Evolutionary conservation across 2,113 vertebrate genomes (phyloP).

Genomic region (Electrona antarctica): DNA sequence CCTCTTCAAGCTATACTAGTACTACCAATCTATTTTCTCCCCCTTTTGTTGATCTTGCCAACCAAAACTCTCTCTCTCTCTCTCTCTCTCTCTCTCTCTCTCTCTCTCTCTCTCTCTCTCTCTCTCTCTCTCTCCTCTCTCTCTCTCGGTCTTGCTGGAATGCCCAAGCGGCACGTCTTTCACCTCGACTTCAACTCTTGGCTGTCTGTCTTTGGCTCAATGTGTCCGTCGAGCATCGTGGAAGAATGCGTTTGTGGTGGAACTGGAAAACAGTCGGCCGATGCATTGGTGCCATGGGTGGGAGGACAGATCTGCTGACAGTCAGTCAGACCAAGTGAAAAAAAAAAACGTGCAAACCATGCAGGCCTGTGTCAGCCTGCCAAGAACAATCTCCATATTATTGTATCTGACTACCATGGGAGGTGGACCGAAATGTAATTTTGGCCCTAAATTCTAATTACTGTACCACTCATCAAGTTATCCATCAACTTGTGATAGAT

Average conservation of each 20-base stretch:
- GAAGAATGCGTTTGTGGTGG: conserved; percentile 49
- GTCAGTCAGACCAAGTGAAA: conserved; percentile 62
- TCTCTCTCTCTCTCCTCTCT: conserved; percentile 25
- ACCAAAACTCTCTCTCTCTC: conserved; percentile 44
- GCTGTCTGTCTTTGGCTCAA: conserved; percentile 37
- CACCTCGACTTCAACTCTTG: conserved; percentile 68
- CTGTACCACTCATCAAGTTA: background rate
- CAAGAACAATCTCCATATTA: conserved; percentile 14
- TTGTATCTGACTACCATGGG: background rate
- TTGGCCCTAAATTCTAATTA: background rate
- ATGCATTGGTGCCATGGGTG: conserved; percentile 54
- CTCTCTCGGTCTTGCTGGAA: conserved; percentile 29
- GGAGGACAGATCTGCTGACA: conserved; percentile 71
- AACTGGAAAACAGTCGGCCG: conserved; percentile 52
- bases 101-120: conserved; percentile 26
- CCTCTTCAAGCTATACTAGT: conserved; percentile 35
- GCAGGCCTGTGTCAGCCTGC: conserved; percentile 27
- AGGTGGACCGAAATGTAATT: background rate
- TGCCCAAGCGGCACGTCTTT: conserved; percentile 56
- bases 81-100: conserved; percentile 32
- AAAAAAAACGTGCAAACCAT: conserved; percentile 33
- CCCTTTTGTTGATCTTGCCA: conserved; percentile 44
- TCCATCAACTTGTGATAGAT: background rate
- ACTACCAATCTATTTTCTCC: conserved; percentile 2
- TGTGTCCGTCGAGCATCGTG: conserved; percentile 28